These are phyloP conservation scores for Alca torda DNA, from an alignment of 2,797 vertebrate species.

Conservation along the genomic window DNA sequence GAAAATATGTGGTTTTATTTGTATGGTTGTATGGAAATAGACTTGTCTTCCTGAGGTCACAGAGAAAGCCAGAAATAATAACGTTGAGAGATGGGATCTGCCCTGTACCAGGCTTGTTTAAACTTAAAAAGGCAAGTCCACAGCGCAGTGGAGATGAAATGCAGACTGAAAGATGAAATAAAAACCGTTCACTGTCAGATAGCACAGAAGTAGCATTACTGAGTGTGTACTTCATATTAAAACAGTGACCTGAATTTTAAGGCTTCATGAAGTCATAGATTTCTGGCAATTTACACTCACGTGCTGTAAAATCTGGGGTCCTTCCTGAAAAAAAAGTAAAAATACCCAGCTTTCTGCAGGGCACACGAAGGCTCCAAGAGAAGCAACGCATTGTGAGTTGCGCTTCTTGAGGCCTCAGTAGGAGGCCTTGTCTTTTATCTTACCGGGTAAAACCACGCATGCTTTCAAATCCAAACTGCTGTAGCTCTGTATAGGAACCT, in stretches of 20 bases:
- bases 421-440: not conserved
- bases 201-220: not conserved
- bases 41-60: slow-evolving; percentile 5
- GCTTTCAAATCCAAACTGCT: not conserved
- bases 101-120: not conserved
- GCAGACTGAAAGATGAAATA: not conserved
- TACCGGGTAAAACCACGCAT: not conserved
- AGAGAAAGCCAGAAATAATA: slow-evolving; percentile 9
- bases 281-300: not conserved
- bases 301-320: not conserved
- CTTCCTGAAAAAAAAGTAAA: not conserved
- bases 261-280: not conserved
- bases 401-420: not conserved
- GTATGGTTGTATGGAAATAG: not conserved
- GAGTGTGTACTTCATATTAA: not conserved
- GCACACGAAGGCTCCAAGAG: not conserved
- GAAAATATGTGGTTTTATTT: slow-evolving; percentile 18
- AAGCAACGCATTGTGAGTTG: not conserved
- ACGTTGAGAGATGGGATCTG: not conserved
- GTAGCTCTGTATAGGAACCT: not conserved
- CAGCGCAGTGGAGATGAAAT: not conserved
- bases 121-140: slow-evolving; percentile 7
- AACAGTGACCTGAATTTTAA: not conserved
- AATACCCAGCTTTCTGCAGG: not conserved
- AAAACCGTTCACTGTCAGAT: not conserved